phyloP scores from a whole-genome alignment of 2,888 invertebrate genomes.

The Reticulitermes lucifugus region DNA sequence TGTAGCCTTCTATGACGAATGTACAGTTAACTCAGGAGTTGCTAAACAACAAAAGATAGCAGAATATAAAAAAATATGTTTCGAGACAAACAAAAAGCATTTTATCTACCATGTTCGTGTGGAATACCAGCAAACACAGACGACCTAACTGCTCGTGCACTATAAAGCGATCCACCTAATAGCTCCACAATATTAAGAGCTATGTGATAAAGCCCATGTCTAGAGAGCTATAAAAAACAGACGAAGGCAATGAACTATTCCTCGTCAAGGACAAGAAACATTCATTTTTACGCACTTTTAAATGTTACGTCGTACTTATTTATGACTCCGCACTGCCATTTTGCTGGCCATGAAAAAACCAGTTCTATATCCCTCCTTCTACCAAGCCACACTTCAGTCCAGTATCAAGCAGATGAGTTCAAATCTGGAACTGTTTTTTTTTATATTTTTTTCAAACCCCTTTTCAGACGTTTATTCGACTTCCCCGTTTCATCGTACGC shows the following conservation, averaged over 20 bases:
- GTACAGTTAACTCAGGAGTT: not conserved
- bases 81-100: not conserved
- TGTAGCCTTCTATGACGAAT: conserved; percentile 8
- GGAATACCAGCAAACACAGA: not conserved
- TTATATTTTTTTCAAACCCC: not conserved
- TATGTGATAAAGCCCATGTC: too few species aligned
- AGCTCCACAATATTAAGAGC: too few species aligned
- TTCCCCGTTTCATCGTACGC: conserved; percentile 38
- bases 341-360: conserved; percentile 47
- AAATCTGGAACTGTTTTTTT: not conserved
- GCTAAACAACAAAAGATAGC: not conserved
- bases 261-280: too few species aligned
- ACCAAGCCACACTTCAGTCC: not conserved
- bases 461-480: conserved; percentile 46
- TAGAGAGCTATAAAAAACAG: too few species aligned
- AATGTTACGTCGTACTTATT: conserved; percentile 23
- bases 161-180: too few species aligned
- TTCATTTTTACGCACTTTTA: not conserved
- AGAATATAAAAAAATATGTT: not conserved
- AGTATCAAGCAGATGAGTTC: not conserved
- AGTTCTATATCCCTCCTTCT: conserved; percentile 14
- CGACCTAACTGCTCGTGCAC: not conserved
- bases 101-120: not conserved
- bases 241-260: too few species aligned
- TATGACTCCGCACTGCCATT: conserved; percentile 46